Percentiles rank a stretch among this genome's conserved stretches.
Evolutionary conservation across 1,140 invertebrate genomes (phyloP).

Genomic region (Ladona fulva): DNA sequence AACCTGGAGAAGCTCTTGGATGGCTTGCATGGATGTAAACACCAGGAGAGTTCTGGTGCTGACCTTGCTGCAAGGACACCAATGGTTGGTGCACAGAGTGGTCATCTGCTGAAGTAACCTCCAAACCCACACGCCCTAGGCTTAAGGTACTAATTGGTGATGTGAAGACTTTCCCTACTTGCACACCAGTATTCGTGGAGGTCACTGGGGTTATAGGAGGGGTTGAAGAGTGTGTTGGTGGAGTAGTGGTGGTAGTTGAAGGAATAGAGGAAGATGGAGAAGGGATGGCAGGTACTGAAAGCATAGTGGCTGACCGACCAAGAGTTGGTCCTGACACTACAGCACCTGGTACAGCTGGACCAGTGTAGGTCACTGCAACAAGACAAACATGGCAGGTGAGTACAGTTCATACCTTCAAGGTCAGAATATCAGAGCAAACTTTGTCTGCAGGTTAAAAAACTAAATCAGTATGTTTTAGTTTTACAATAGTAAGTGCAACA

Average conservation of each 20-base stretch:
- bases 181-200: not conserved
- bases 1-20: not conserved
- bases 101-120: not conserved
- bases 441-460: too few relatives aligned
- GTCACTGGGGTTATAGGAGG: not conserved
- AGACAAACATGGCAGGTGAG: too few relatives aligned
- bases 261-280: not conserved
- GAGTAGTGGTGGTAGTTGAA: not conserved
- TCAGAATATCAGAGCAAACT: too few relatives aligned
- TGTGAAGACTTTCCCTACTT: not conserved
- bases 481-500: too few relatives aligned
- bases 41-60: not conserved
- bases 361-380: not conserved
- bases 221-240: not conserved
- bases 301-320: not conserved
- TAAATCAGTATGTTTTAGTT: too few relatives aligned
- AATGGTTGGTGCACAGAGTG: not conserved
- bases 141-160: not conserved
- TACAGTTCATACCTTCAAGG: too few relatives aligned
- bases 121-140: not conserved
- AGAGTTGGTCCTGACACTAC: not conserved
- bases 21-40: not conserved
- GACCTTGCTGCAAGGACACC: not conserved
- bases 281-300: not conserved
- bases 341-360: not conserved